Percentiles rank a stretch among this genome's conserved stretches.
Evolutionary conservation across 1,140 invertebrate species (phyloP).

Genomic region (Sinonovacula constricta): DNA sequence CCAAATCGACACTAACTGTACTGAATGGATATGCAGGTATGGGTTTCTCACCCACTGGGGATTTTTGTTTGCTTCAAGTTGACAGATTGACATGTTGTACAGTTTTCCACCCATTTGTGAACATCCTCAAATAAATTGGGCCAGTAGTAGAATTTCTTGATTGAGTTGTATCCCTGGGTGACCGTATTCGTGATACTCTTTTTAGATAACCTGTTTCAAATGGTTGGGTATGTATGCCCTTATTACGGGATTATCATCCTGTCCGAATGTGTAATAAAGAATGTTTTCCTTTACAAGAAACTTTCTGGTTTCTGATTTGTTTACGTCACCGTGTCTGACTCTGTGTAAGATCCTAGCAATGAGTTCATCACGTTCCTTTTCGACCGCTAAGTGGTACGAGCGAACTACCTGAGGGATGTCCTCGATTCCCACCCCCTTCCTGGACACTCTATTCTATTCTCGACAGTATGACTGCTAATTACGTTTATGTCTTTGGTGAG

Average conservation of each 20-base stretch:
- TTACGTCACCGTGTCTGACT: neutral
- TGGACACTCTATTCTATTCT: constrained; percentile 41
- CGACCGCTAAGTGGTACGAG: constrained; percentile 4
- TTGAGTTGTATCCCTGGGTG: constrained; percentile 42
- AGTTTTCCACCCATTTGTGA: constrained; percentile 2
- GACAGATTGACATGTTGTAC: constrained; percentile 47
- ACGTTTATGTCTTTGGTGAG: neutral
- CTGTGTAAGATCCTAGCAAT: constrained; percentile 3
- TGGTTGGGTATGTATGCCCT: constrained; percentile 25
- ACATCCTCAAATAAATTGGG: constrained; percentile 50
- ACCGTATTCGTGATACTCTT: constrained; percentile 52
- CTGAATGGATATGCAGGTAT: constrained; percentile 43
- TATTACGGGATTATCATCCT: constrained; percentile 20
- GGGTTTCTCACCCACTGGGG: constrained; percentile 47
- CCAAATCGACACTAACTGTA: constrained; percentile 50
- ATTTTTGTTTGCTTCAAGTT: constrained; percentile 22
- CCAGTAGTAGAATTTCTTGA: constrained; percentile 50
- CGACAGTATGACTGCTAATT: constrained; percentile 26
- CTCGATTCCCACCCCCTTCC: neutral
- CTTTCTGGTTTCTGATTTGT: neutral
- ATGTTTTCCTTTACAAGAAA: constrained; percentile 34
- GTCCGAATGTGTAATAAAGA: constrained; percentile 42
- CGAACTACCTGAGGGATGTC: neutral
- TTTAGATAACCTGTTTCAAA: neutral
- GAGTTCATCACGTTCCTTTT: constrained; percentile 35